Percentiles rank a stretch among this genome's conserved stretches.
phyloP scores from a whole-genome alignment of 2,888 invertebrate genomes.

The Melieria crassipennis region DNA sequence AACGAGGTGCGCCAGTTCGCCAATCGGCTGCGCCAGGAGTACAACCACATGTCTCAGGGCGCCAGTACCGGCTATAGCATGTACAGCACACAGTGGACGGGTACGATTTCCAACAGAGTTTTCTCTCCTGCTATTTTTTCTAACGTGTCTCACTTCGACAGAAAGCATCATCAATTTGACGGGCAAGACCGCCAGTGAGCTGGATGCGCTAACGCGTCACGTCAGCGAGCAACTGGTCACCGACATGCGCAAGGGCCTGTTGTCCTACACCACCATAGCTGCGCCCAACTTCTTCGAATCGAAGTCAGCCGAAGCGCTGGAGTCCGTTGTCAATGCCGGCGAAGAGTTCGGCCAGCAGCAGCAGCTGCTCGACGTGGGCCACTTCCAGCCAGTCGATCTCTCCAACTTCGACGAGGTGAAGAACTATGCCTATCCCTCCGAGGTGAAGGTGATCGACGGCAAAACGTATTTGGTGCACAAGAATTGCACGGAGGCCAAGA shows the following conservation, averaged over 20 bases:
- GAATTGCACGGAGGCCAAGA: constrained; percentile 58
- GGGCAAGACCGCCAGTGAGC: constrained; percentile 56
- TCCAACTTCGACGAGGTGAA: constrained; percentile 58
- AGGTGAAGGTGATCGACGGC: constrained; percentile 61
- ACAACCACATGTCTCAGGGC: constrained; percentile 55
- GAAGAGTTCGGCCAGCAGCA: constrained; percentile 48
- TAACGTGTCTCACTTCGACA: constrained; percentile 29
- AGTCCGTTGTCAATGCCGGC: constrained; percentile 43
- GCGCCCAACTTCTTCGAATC: constrained; percentile 62
- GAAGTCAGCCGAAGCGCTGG: constrained; percentile 55
- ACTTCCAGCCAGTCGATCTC: constrained; percentile 51
- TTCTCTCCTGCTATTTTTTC: background rate
- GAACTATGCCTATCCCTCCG: constrained; percentile 59
- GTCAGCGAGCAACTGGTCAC: constrained; percentile 55
- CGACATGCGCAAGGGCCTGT: constrained; percentile 57
- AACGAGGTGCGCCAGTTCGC: constrained; percentile 58
- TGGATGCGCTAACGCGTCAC: constrained; percentile 51
- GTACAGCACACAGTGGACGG: constrained; percentile 49
- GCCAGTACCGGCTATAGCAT: constrained; percentile 39
- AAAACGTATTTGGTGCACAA: constrained; percentile 61
- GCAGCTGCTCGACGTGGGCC: constrained; percentile 50
- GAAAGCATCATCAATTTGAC: constrained; percentile 55
- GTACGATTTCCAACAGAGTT: constrained; percentile 45
- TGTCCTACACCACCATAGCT: constrained; percentile 53
- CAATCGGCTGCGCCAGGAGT: constrained; percentile 56